phyloP scores from a whole-genome alignment of 2,888 invertebrate species.

The Patella ulyssiponensis region DNA sequence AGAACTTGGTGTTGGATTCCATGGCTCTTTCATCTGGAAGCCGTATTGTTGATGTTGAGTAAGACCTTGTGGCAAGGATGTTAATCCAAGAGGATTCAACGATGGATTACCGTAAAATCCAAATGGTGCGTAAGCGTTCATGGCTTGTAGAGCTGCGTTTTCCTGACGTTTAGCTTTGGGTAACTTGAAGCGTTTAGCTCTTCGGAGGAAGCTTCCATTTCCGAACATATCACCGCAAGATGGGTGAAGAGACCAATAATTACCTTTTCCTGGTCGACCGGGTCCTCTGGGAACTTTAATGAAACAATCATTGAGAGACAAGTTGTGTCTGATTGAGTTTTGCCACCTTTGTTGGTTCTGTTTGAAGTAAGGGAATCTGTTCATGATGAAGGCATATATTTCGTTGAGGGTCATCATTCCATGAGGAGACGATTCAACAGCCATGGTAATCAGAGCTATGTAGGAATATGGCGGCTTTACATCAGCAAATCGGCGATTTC shows the following conservation, averaged over 20 bases:
- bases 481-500: slow-evolving; percentile 76
- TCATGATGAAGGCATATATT: slow-evolving; percentile 91
- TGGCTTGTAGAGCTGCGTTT: slow-evolving; percentile 52
- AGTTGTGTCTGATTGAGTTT: slow-evolving; percentile 83
- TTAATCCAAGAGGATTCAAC: slow-evolving; percentile 50
- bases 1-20: neutral
- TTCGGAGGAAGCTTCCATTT: slow-evolving; percentile 70
- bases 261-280: slow-evolving; percentile 71
- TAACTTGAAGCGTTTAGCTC: slow-evolving; percentile 69
- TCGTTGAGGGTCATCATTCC: slow-evolving; percentile 93
- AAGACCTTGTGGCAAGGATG: slow-evolving; percentile 52
- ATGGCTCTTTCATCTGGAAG: slow-evolving; percentile 38
- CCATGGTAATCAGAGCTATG: slow-evolving; percentile 99
- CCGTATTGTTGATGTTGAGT: slow-evolving; percentile 55
- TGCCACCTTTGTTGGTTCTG: slow-evolving; percentile 84
- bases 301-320: slow-evolving; percentile 96
- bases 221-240: slow-evolving; percentile 71
- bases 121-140: slow-evolving; percentile 60
- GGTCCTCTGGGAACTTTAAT: slow-evolving; percentile 82
- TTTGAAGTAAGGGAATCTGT: slow-evolving; percentile 88
- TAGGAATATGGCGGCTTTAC: slow-evolving; percentile 99
- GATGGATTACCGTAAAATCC: slow-evolving; percentile 54
- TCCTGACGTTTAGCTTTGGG: slow-evolving; percentile 42
- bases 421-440: slow-evolving; percentile 97
- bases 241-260: slow-evolving; percentile 71